These are phyloP conservation scores for Lamproptera curius DNA, from an alignment of 2,888 invertebrate genomes.

Conservation along the genomic window DNA sequence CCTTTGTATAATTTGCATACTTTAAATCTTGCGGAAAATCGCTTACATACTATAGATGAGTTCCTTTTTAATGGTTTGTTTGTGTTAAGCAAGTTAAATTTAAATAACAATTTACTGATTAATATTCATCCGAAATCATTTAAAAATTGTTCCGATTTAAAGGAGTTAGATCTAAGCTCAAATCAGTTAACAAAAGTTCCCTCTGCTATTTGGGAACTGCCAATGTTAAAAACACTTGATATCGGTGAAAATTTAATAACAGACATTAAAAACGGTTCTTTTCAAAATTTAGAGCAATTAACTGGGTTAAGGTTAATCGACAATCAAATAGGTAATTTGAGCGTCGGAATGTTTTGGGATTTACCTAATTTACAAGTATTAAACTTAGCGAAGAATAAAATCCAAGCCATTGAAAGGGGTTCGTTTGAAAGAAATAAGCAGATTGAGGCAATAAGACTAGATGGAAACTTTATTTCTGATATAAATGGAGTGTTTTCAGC, in stretches of 20 bases:
- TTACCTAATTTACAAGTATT: slow-evolving; percentile 89
- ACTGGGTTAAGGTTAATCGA: slow-evolving; percentile 92
- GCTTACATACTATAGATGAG: slow-evolving; percentile 88
- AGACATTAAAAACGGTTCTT: slow-evolving; percentile 89
- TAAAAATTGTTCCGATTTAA: slow-evolving; percentile 91
- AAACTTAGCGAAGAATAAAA: slow-evolving; percentile 93
- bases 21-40: slow-evolving; percentile 92
- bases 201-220: slow-evolving; percentile 87
- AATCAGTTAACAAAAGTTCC: slow-evolving; percentile 90
- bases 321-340: slow-evolving; percentile 91
- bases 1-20: slow-evolving; percentile 94
- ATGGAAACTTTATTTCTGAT: slow-evolving; percentile 92
- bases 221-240: slow-evolving; percentile 91
- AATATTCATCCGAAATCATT: slow-evolving; percentile 88
- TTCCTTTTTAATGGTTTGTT: slow-evolving; percentile 90
- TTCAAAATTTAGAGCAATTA: slow-evolving; percentile 90
- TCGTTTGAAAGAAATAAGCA: slow-evolving; percentile 90
- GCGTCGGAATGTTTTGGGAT: slow-evolving; percentile 91
- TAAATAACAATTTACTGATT: slow-evolving; percentile 90
- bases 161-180: slow-evolving; percentile 92
- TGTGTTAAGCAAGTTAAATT: slow-evolving; percentile 88
- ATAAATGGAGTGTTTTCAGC: slow-evolving; percentile 93
- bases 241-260: slow-evolving; percentile 94
- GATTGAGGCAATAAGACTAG: slow-evolving; percentile 91
- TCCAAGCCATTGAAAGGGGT: slow-evolving; percentile 88